Conservation (phyloP, 2,888 invertebrate species). For the Dryococelus australis region DNA sequence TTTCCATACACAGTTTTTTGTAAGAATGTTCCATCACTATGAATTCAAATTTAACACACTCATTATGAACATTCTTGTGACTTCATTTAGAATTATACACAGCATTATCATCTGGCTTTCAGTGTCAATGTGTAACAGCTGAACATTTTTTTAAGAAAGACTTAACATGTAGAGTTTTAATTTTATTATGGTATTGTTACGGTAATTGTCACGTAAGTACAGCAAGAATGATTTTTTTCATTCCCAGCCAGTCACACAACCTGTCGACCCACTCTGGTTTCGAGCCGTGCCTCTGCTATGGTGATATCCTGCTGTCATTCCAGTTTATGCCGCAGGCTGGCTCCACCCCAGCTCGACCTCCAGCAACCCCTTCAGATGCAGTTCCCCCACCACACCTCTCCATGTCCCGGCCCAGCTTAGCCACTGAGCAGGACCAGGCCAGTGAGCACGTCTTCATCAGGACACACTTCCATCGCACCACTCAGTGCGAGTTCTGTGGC, state of each 20-base stretch:
- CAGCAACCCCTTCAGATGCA: constrained; percentile 40
- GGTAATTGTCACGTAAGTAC: too few relatives aligned
- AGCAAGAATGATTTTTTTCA: too few relatives aligned
- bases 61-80: too few relatives aligned
- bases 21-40: too few relatives aligned
- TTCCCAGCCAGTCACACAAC: constrained; percentile 69
- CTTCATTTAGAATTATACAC: too few relatives aligned
- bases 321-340: constrained; percentile 55
- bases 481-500: constrained; percentile 92
- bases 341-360: constrained; percentile 43
- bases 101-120: too few relatives aligned
- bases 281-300: constrained; percentile 89
- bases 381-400: constrained; percentile 35
- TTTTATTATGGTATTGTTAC: too few relatives aligned
- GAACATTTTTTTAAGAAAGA: too few relatives aligned
- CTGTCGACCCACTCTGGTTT: constrained; percentile 83
- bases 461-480: constrained; percentile 88
- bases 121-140: too few relatives aligned
- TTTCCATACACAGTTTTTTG: too few relatives aligned
- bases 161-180: too few relatives aligned
- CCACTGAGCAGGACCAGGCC: constrained; percentile 45
- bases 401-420: background rate
- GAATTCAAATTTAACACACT: too few relatives aligned
- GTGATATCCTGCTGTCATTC: constrained; percentile 88
- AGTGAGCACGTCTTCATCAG: constrained; percentile 78